Evolutionary conservation across 2,797 vertebrate species (phyloP).

Genomic region (Hemibagrus guttatus): DNA sequence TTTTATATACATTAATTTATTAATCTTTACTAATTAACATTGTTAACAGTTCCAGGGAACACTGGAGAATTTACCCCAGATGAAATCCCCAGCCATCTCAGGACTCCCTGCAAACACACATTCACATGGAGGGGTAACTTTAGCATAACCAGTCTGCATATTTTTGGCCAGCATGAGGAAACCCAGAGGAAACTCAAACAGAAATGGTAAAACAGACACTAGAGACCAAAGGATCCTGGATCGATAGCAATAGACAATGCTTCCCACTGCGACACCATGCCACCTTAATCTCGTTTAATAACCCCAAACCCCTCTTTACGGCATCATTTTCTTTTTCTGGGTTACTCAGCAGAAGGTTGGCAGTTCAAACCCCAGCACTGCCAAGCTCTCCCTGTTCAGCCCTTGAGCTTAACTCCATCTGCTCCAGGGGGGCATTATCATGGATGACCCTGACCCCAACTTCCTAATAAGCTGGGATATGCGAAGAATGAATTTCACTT

Average conservation of each 20-base stretch:
- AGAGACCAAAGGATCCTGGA: neutral
- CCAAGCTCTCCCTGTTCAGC: neutral
- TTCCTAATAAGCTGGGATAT: neutral
- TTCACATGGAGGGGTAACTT: neutral
- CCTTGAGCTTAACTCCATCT: neutral
- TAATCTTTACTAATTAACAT: neutral
- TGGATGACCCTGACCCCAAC: neutral
- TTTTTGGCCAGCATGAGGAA: neutral
- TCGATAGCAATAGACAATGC: neutral
- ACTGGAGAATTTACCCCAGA: neutral
- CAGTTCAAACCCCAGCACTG: neutral
- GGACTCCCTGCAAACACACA: neutral
- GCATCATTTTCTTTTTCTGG: neutral
- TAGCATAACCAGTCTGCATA: neutral
- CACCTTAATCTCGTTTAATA: neutral
- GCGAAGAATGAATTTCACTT: neutral
- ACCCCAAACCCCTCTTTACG: neutral
- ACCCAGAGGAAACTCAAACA: neutral
- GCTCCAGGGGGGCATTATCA: neutral
- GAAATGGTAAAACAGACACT: neutral
- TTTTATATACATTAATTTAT: neutral
- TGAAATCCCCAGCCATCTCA: neutral
- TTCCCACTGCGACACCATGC: neutral
- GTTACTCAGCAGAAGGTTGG: neutral
- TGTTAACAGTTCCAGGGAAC: neutral